Conservation (phyloP, 1,140 invertebrate species). For the Bilobella aurantiaca region DNA sequence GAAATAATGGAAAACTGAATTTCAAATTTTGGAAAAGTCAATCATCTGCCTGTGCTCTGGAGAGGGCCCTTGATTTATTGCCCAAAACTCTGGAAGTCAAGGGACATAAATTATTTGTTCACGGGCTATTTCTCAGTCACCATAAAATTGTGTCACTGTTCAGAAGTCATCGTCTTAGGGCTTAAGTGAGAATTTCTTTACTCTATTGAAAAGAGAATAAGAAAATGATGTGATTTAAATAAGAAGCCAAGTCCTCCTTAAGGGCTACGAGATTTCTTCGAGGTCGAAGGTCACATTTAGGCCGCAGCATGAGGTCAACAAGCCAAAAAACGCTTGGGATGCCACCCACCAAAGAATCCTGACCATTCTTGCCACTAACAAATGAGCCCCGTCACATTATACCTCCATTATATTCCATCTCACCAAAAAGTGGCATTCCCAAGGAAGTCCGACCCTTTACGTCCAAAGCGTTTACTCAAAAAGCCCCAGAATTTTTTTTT, state of each 20-base stretch:
- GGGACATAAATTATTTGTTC: neutral
- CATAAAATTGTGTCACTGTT: neutral
- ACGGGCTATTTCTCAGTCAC: neutral
- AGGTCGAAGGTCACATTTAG: conserved; percentile 29
- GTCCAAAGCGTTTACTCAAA: too few relatives aligned
- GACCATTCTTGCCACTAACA: conserved; percentile 32
- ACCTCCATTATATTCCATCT: conserved; percentile 3
- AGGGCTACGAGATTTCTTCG: neutral
- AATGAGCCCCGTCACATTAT: conserved; percentile 33
- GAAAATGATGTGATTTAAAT: neutral
- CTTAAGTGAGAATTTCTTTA: conserved; percentile 7
- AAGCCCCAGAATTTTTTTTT: too few relatives aligned
- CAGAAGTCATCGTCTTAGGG: neutral
- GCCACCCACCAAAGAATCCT: conserved; percentile 33
- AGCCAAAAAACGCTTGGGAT: neutral
- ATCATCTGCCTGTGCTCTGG: neutral
- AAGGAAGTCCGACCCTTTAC: too few relatives aligned
- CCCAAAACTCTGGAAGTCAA: neutral
- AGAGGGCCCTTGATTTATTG: neutral
- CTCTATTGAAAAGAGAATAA: neutral
- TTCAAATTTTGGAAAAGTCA: neutral
- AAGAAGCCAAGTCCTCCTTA: neutral
- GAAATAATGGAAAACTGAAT: neutral
- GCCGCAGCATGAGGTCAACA: conserved; percentile 32
- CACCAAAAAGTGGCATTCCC: neutral